Evolutionary conservation across 2,888 invertebrate species (phyloP), one percentile per base, ranked within the genome.

Genomic region (Anthophora plumipes): DNA sequence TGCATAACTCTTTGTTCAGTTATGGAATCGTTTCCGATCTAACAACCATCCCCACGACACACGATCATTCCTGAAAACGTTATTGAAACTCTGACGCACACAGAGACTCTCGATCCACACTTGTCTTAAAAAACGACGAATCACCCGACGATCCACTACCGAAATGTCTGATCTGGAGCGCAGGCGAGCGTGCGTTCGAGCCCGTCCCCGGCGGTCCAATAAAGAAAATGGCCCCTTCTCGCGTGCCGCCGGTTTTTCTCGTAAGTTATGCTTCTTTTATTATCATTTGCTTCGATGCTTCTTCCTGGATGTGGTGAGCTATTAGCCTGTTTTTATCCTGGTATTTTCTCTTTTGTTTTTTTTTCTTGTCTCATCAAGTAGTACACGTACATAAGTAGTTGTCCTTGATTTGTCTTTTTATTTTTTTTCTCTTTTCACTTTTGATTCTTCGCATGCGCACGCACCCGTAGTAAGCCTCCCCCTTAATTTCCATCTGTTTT

Each of bases 181-280:
- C 90, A 91, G 91, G 88, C 91, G 91, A 91, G 89, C 90, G 90
- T 92, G 89, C 91, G 89, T 90, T 91, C 91, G 89, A 91, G 89
- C 88, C 90, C 89, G 89, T 89, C 84, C 88, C 84, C 86, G 88
- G 90, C 89, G 85, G 88, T 87, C 89, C 88, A 88, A 90, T 87
- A 86, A 89, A 85, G 89, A 91, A 90, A 88, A 70, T 86, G 88
- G 88, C 85, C 87, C 89, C 89, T 84, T 85, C 90, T 92, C 93
- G 93, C 92, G 92, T 92, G 89, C 91, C 92, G 92, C 91, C 91
- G 90, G 91, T 92, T 90, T 92, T 88, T 92, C 92, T 93, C 93
- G 93, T 93, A 93, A 93, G 93, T 93, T 93, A 92, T 93, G 93
- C 93, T 93, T 93, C 91, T 93, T 93, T 92, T 93, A 93, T 92